These are phyloP conservation scores for Chlorodrepanis virens DNA, from an alignment of 2,113 vertebrate species.

Conservation along the genomic window DNA sequence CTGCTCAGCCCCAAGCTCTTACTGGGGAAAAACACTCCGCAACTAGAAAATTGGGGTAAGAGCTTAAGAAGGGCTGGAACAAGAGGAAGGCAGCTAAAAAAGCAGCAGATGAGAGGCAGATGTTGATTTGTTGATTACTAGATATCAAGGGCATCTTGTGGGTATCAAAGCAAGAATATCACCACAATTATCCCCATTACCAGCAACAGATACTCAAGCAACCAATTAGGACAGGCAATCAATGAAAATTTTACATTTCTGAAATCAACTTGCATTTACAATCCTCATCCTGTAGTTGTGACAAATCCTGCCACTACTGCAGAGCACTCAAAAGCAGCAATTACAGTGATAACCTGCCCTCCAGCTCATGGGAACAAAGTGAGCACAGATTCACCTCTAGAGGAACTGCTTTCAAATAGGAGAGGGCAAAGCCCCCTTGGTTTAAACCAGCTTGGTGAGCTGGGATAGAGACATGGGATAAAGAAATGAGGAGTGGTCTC, in stretches of 20 bases:
- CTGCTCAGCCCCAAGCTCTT: background rate
- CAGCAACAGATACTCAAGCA: background rate
- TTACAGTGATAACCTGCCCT: background rate
- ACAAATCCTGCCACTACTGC: background rate
- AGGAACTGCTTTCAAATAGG: background rate
- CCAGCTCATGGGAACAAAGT: background rate
- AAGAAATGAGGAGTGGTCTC: background rate
- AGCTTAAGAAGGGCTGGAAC: background rate
- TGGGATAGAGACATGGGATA: background rate
- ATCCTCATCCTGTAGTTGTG: background rate
- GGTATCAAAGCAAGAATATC: constrained; percentile 14
- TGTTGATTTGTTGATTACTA: background rate
- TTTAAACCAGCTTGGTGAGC: background rate
- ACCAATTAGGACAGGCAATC: background rate
- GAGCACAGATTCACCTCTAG: rapidly evolving
- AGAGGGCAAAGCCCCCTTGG: background rate
- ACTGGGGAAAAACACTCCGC: background rate
- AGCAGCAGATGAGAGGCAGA: background rate
- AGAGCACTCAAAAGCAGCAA: background rate
- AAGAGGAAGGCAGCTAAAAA: background rate
- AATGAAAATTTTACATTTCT: background rate
- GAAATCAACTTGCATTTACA: background rate
- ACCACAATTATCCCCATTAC: background rate
- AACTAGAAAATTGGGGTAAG: background rate
- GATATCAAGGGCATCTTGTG: background rate